phyloP scores from a whole-genome alignment of 1,140 invertebrate species.

The Drosophila pallidifrons region DNA sequence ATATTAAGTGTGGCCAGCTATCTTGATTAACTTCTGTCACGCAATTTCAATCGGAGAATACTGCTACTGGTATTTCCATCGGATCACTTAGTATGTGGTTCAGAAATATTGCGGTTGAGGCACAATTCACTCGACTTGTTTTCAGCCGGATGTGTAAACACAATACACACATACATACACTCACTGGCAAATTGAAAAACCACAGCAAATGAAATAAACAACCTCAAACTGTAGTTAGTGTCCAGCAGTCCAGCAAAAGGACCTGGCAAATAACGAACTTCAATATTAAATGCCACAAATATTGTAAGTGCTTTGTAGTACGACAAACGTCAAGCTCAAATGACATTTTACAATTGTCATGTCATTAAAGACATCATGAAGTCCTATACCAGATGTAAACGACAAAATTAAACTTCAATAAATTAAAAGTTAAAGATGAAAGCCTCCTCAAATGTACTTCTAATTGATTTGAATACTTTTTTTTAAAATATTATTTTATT shows the following conservation, averaged over 20 bases:
- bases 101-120: slow-evolving; percentile 52
- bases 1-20: slow-evolving; percentile 13
- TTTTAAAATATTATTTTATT: no score
- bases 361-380: not conserved
- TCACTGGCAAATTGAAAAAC: slow-evolving; percentile 1
- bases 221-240: slow-evolving; percentile 14
- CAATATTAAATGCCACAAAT: slow-evolving; percentile 35
- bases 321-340: not conserved
- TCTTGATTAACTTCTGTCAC: not conserved
- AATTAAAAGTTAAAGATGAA: no score
- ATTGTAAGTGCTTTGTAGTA: slow-evolving; percentile 5
- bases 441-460: no score
- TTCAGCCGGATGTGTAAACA: no score
- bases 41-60: not conserved
- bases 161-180: not conserved
- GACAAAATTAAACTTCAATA: no score
- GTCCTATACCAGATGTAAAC: no score
- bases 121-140: not conserved
- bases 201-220: slow-evolving; percentile 42
- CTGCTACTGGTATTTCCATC: not conserved
- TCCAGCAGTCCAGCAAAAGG: not conserved
- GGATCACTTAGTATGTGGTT: slow-evolving; percentile 50
- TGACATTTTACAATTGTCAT: not conserved
- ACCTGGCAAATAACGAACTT: not conserved
- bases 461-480: no score